Base-by-base conservation (phyloP, 2,797 vertebrate genomes). In the Enteromius viviparus region DNA sequence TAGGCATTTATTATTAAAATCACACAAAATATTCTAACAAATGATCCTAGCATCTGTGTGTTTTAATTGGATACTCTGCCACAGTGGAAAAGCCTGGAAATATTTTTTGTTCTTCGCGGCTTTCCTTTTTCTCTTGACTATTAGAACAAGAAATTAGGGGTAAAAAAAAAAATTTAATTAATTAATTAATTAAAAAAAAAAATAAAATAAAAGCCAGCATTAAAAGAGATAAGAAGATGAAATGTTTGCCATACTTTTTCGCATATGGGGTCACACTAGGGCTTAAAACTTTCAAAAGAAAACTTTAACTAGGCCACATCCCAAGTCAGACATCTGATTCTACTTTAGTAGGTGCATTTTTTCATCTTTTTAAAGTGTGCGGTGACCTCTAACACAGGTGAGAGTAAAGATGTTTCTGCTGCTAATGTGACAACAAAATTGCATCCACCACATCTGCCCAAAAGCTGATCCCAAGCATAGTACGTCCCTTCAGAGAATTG, bases 401-500 rank as follows among this genome's bases (percentile, higher is more conserved):
- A 74, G 12, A 49, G 58, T 75, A 51, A 82, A 75, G 14, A 26
- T 1, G 15, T 65, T 32, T 76, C 62, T 68, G 71, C 34, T 76
- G 71, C n/a, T 76, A 81, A 82, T 76, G 45, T 66, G 72, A 62
- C 70, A 83, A 65, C 58, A 79, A 84, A 78, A 84, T 71, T 78
- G 65, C 80, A 87, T 81, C 62, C 58, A 80, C 58, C 74, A 82
- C 64, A 87, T 72, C 80, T 85, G 70, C 53, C 65, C 83, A 82
- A 86, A 86, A 83, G 45, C 66, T 82, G 21, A 85, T 76, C 29
- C 76, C 55, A 82, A 80, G 80, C 29, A 78, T 47, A 70, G 64
- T n/a, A 65, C 11, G 45, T 26, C 71, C 78, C 74, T 69, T 21
- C 29, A 55, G 80, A 84, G 47, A 72, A 65, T 69, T 53, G 64